Base-by-base conservation (phyloP, 2,797 vertebrate species). In the Oryzias sinensis region DNA sequence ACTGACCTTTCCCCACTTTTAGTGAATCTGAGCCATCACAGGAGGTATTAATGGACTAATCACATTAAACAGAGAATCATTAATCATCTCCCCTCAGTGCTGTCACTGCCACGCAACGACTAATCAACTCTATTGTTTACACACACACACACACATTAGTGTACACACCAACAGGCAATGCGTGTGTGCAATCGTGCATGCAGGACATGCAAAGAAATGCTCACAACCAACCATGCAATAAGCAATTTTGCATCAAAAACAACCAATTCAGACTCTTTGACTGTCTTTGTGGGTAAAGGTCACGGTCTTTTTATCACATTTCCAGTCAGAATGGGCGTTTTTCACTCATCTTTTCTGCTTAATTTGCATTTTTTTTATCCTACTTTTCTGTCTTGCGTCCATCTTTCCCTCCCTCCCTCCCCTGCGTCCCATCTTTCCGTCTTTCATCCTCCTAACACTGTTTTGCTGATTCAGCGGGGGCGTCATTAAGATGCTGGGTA, bases 31-130 rank as follows among this genome's bases (percentile, higher is more conserved):
- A 85, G 81, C 83, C 84, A 89, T 89, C 87, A 88, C 87, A 86
- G 82, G 87, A 86, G 87, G 84, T 87, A 88, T 88, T 90, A 90
- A 90, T 88, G 84, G 85, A 90, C 86, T 90, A 90, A 90, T 89
- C 86, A 90, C 87, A 90, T 89, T 88, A 89, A 90, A 90, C 88
- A 85, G 85, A 87, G 87, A 85, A 88, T 87, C 88, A 90, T 90
- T 90, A 90, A 90, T 90, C 89, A 90, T 88, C 85, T 85, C 80
- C 83, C 69, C 82, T 82, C 81, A 78, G 83, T 53, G 81, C 86
- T 89, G 84, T 88, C 86, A 88, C 82, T 68, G 78, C 85, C 74
- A 83, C 69, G 85, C 80, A 84, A 87, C 81, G 83, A 85, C 84
- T 89, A 87, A 89, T 86, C 85, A 87, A 87, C 85, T 89, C 87